Evolutionary conservation across 2,888 invertebrate genomes (phyloP), one percentile per base, ranked within the genome.

Genomic region (Notocelia uddmanniana): DNA sequence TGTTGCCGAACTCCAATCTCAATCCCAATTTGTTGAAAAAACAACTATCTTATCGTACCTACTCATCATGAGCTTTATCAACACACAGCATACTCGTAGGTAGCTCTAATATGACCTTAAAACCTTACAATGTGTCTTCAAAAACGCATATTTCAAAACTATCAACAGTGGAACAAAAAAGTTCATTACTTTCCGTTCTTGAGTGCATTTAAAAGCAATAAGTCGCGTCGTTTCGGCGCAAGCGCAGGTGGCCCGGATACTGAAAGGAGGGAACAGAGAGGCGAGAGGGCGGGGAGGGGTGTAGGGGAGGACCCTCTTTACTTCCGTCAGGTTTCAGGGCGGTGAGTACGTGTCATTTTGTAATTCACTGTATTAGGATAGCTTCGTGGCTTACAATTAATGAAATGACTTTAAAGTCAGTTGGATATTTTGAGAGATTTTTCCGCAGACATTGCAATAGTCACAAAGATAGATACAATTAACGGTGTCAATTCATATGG

Each of bases 241-340:
- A 41, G 89, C 91, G 93, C 93, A 93, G 92, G 93, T 93, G 93
- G 89, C 84, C 91, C 93, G 93, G 93, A 93, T 89, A 86, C 90
- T 90, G 92, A 89, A 92, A 87, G 80, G 76, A 73, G 71, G 75
- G 78, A 75, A 72, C 77, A 75, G 66, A 78, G 76, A 69, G 75
- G 66, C 78, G 76, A 69, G 75, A 73, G 68, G 52, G n/a, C n/a
- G n/a, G 69, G 34, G 73, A 68, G 21, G 52, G 62, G 57, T 74
- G 73, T 60, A 73, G 74, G 74, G 73, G 63, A 64, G 74, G 69
- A 69, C 72, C 67, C 68, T 72, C 71, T 48, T 54, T 60, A 67
- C 68, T 62, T 68, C 23, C 66, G 71, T 66, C 45, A 37, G 21
- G 34, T 67, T 67, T 60, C 66, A 71, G 71, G 41, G 55, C 26